Evolutionary conservation across 2,888 invertebrate genomes (phyloP).

Genomic region (Orchesellides sinensis): DNA sequence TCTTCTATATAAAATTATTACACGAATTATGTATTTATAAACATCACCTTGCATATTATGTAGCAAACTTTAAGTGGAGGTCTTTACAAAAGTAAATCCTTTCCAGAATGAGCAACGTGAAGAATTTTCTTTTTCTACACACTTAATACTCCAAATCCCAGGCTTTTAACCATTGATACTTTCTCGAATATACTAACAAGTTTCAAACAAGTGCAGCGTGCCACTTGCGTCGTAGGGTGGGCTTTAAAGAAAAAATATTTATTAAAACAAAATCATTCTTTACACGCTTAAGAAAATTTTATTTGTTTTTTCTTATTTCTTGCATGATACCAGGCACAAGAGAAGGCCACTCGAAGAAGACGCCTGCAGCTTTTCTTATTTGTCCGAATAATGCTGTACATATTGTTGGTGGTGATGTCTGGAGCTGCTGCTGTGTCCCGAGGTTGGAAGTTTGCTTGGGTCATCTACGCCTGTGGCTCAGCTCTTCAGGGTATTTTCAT

Average conservation of each 20-base stretch:
- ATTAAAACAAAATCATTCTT: not conserved
- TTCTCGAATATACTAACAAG: not conserved
- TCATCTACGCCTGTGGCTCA: constrained; percentile 77
- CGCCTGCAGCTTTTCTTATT: constrained; percentile 81
- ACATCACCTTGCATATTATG: no score
- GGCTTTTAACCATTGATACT: constrained; percentile 17
- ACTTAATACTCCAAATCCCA: constrained; percentile 7
- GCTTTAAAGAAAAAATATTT: not conserved
- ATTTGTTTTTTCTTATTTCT: constrained; percentile 23
- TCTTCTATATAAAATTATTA: no score
- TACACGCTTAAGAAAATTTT: not conserved
- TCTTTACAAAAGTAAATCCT: no score
- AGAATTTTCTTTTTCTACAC: not conserved
- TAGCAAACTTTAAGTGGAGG: no score
- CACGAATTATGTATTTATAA: no score
- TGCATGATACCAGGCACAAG: constrained; percentile 80
- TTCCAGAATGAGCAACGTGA: not conserved
- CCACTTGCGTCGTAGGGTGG: not conserved
- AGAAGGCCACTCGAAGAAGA: constrained; percentile 81
- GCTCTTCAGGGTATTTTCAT: constrained; percentile 81
- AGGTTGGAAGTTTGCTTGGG: constrained; percentile 76
- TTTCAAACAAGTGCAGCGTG: not conserved
- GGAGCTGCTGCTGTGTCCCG: constrained; percentile 76
- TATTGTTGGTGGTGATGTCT: constrained; percentile 78
- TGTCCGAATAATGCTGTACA: constrained; percentile 79